Evolutionary conservation across 1,140 invertebrate species (phyloP), one percentile per base, ranked within the genome.

Genomic region (Uloborus diversus): DNA sequence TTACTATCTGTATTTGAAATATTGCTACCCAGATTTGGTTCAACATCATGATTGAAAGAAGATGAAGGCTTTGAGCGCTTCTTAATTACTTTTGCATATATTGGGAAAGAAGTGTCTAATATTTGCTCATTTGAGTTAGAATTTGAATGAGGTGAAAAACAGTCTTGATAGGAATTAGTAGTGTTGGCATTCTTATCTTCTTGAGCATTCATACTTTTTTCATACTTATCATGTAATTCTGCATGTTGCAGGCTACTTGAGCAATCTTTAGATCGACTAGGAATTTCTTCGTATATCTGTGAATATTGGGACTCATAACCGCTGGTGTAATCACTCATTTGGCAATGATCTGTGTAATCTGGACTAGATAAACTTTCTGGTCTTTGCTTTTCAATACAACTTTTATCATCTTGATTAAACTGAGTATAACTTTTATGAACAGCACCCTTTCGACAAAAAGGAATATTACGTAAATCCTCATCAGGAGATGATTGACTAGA

Each of bases 1-100:
- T n/a, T 61, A 23, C 20, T 30, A 23, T 69, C 66, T 28, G 3
- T 61, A 14, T 27, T 37, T 23, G 49, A 23, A 20, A n/a, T 53
- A n/a, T n/a, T 17, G 49, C 49, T 64, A 30, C 25, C 11, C n/a
- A 32, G 61, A 11, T 65, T 47, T 25, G 33, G 17, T 53, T 53
- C 49, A 13, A 17, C 17, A 42, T 42, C 3, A 53, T 76, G 62
- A 65, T 61, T 76, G 17, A 53, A n/a, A 56, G 53, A 37, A 47
- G 30, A 13, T 28, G 56, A 42, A 7, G 33, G 47, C 32, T 78
- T 78, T 32, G 73, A 65, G 42, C 73, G 73, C 25, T 78, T 78
- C 17, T 78, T 78, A 27, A 78, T 66, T 17, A 78, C 73, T 78
- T 78, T 65, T n/a, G 73, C 73, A 78, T 78, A 78, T 23, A 78